Evolutionary conservation across 2,797 vertebrate genomes (phyloP).

Genomic region (Rallus crepitans): DNA sequence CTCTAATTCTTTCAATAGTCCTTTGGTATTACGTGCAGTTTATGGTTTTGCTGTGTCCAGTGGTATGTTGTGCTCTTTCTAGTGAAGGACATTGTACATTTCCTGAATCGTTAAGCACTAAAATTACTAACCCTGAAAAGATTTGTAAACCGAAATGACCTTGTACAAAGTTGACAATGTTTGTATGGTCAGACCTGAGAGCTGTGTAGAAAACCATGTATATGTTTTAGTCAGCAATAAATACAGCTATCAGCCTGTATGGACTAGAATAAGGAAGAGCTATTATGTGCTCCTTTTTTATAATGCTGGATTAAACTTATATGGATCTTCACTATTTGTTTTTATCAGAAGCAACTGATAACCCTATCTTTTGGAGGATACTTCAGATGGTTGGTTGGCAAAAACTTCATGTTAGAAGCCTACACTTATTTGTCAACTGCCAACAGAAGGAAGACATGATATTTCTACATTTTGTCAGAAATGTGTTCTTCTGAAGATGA

Average conservation of each 20-base stretch:
- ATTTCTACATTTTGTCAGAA: neutral
- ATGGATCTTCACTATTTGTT: neutral
- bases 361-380: neutral
- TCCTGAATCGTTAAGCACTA: neutral
- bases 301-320: neutral
- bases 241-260: neutral
- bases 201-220: neutral
- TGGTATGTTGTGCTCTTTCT: neutral
- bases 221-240: neutral
- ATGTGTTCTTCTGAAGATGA: neutral
- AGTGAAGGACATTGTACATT: rapidly evolving
- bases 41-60: neutral
- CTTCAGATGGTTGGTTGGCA: neutral
- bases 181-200: neutral
- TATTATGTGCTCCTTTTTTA: neutral
- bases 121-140: neutral
- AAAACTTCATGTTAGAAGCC: neutral
- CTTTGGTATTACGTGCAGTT: neutral
- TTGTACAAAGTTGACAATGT: neutral
- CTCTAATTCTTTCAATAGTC: neutral
- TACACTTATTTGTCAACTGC: neutral
- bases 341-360: neutral
- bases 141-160: neutral
- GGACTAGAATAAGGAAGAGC: neutral
- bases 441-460: neutral